A percentile compares a stretch with the other conserved stretches of the same genome.
These are phyloP conservation scores for Corapipo altera DNA, from an alignment of 2,113 vertebrate genomes.

Conservation along the genomic window DNA sequence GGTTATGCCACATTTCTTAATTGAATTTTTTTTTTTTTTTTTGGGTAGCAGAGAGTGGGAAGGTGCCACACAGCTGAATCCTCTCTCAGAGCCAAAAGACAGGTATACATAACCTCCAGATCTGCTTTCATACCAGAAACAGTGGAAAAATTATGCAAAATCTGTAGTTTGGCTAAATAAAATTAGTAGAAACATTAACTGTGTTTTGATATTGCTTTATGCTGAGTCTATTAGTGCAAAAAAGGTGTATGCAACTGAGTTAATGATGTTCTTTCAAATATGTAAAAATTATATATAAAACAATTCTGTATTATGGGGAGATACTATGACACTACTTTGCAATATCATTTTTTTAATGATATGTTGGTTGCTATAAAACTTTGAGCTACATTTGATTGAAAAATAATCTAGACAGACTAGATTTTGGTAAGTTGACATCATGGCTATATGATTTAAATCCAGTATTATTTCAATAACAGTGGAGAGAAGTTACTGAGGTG, in stretches of 20 bases:
- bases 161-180: background rate
- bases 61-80: background rate
- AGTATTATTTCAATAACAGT: background rate
- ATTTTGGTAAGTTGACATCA: background rate
- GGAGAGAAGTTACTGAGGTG: background rate
- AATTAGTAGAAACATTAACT: background rate
- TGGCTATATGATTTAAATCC: background rate
- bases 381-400: background rate
- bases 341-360: background rate
- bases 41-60: background rate
- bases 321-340: background rate
- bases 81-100: background rate
- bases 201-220: constrained; percentile 34
- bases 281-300: background rate
- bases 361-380: background rate
- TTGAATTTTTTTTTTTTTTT: background rate
- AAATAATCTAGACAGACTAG: background rate
- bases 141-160: background rate
- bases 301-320: background rate
- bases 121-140: background rate
- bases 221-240: constrained; percentile 13
- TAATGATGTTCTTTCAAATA: background rate
- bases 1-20: background rate
- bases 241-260: background rate
- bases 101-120: background rate